Evolutionary conservation across 2,888 invertebrate species (phyloP).

Genomic region (Ochropacha duplaris): DNA sequence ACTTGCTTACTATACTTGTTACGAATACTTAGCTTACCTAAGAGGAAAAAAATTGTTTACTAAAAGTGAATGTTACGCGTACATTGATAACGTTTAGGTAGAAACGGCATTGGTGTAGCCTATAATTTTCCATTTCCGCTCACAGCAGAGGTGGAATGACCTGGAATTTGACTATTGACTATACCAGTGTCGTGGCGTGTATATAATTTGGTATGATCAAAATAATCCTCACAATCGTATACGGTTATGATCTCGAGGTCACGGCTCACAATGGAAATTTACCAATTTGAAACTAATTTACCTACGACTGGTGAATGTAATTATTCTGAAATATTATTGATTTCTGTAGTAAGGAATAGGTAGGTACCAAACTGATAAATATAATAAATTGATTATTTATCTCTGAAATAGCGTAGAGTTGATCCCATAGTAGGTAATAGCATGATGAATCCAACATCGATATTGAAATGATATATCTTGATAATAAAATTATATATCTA

Average conservation of each 20-base stretch:
- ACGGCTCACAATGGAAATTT: not conserved
- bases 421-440: no score
- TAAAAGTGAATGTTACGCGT: conserved; percentile 6
- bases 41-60: conserved; percentile 21
- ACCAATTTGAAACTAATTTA: not conserved
- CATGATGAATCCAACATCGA: no score
- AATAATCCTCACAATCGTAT: not conserved
- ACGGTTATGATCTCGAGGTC: not conserved
- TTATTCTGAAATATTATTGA: not conserved
- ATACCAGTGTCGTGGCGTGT: not conserved
- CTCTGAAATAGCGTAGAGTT: no score
- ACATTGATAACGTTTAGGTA: not conserved
- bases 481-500: no score
- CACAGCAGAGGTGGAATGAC: conserved; percentile 21
- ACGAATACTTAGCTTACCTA: conserved; percentile 4
- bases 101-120: conserved; percentile 3
- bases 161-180: conserved; percentile 15
- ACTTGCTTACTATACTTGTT: not conserved
- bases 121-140: conserved; percentile 26
- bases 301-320: not conserved
- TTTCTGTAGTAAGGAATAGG: no score
- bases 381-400: no score
- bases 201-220: conserved; percentile 6
- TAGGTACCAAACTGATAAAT: no score
- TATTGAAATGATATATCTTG: no score